A percentile compares a stretch with the other conserved stretches of the same genome.
These are phyloP conservation scores for Hanleya hanleyi DNA, from an alignment of 2,888 invertebrate species.

Conservation along the genomic window DNA sequence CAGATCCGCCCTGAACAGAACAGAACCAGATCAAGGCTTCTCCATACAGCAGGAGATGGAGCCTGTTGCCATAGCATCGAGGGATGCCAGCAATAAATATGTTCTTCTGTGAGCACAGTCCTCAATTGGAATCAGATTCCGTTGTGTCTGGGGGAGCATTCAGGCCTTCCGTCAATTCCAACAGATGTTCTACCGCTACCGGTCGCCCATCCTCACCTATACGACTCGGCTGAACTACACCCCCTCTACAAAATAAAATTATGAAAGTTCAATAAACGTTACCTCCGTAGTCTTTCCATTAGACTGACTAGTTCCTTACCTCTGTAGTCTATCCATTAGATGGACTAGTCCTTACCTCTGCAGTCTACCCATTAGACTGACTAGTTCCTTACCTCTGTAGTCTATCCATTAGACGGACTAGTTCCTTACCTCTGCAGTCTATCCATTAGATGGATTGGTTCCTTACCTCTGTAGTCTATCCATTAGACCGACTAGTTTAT, in stretches of 20 bases:
- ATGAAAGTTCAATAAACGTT: too few species aligned
- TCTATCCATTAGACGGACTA: constrained; percentile 94
- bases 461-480: constrained; percentile 97
- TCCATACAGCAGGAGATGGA: too few species aligned
- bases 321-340: constrained; percentile 95
- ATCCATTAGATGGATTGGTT: constrained; percentile 91
- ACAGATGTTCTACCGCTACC: constrained; percentile 89
- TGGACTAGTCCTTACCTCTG: constrained; percentile 87
- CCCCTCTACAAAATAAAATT: constrained; percentile 76
- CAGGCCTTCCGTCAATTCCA: constrained; percentile 52
- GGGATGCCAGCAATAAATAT: too few species aligned
- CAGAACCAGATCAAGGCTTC: too few species aligned
- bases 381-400: constrained; percentile 94
- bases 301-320: constrained; percentile 93
- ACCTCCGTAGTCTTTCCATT: constrained; percentile 88
- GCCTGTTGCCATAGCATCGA: too few species aligned
- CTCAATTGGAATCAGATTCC: constrained; percentile 19
- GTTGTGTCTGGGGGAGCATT: not conserved
- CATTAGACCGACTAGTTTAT: constrained; percentile 93
- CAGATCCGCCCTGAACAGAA: too few species aligned
- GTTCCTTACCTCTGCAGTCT: constrained; percentile 82
- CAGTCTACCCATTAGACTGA: constrained; percentile 90
- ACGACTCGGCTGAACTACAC: constrained; percentile 89
- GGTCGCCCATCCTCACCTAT: constrained; percentile 94
- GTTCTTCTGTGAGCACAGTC: too few species aligned